These are phyloP conservation scores for Piscicola geometra DNA, from an alignment of 2,888 invertebrate species.

Conservation along the genomic window DNA sequence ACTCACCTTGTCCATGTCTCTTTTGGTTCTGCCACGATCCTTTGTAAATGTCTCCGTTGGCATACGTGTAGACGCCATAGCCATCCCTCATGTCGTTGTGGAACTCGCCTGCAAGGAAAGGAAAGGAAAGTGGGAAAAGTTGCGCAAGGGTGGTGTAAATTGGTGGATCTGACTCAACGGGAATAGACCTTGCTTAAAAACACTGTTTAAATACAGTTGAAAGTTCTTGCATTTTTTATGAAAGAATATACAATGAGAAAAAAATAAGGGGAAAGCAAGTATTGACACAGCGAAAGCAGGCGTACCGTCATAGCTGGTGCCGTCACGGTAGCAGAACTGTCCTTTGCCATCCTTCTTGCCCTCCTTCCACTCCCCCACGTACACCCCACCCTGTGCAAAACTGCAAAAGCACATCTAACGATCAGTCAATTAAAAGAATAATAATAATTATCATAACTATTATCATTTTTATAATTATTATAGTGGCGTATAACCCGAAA, in stretches of 20 bases:
- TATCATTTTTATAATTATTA: too few relatives aligned
- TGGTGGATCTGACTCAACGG: not conserved
- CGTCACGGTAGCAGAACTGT: slow-evolving; percentile 78
- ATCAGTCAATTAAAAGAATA: not conserved
- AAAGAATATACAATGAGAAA: too few relatives aligned
- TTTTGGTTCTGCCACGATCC: slow-evolving; percentile 56
- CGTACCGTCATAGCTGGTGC: slow-evolving; percentile 75
- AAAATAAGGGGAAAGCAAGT: not conserved
- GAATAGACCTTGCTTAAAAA: too few relatives aligned
- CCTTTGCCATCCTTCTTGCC: slow-evolving; percentile 76
- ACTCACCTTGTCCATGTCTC: slow-evolving; percentile 54
- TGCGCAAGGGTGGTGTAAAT: too few relatives aligned
- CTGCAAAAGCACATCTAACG: not conserved
- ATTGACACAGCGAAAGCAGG: not conserved
- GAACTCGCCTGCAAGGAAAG: slow-evolving; percentile 51
- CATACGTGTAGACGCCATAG: slow-evolving; percentile 54
- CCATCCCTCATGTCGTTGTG: slow-evolving; percentile 55
- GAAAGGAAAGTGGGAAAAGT: too few relatives aligned
- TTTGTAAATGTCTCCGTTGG: slow-evolving; percentile 55
- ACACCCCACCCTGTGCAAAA: slow-evolving; percentile 59
- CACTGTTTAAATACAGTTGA: too few relatives aligned
- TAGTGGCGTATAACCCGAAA: not conserved
- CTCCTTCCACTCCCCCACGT: slow-evolving; percentile 72
- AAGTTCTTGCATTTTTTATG: too few relatives aligned
- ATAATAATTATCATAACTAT: too few relatives aligned